phyloP scores from a whole-genome alignment of 2,797 vertebrate genomes.

The Furcifer pardalis region DNA sequence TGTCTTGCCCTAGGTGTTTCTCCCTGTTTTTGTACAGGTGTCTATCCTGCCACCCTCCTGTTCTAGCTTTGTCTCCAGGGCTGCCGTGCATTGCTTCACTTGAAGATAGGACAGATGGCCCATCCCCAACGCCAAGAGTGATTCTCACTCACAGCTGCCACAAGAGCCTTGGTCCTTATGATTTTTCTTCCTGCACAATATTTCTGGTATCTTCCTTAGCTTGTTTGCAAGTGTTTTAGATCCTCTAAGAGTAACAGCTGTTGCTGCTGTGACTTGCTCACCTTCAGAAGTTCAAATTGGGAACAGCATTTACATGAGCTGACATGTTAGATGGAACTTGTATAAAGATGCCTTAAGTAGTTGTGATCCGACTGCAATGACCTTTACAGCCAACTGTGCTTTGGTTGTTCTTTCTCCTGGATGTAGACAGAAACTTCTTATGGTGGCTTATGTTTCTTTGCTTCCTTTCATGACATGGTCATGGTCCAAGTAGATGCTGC shows the following conservation, averaged over 20 bases:
- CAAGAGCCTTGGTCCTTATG: neutral
- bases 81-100: too few relatives aligned
- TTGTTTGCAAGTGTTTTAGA: neutral
- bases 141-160: neutral
- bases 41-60: too few relatives aligned
- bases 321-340: neutral
- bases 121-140: too few relatives aligned
- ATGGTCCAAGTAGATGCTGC: neutral
- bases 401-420: neutral
- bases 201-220: neutral
- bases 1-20: too few relatives aligned
- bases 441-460: neutral
- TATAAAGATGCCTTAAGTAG: neutral
- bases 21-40: too few relatives aligned
- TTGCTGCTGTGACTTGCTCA: neutral
- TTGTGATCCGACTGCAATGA: fast-evolving
- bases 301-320: neutral
- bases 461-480: constrained; percentile 3
- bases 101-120: too few relatives aligned
- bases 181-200: neutral
- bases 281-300: neutral
- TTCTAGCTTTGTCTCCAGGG: too few relatives aligned
- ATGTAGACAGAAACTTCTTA: neutral
- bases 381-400: neutral
- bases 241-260: neutral